Evolutionary conservation across 2,888 invertebrate genomes (phyloP).

Genomic region (Brachylomia viminalis): DNA sequence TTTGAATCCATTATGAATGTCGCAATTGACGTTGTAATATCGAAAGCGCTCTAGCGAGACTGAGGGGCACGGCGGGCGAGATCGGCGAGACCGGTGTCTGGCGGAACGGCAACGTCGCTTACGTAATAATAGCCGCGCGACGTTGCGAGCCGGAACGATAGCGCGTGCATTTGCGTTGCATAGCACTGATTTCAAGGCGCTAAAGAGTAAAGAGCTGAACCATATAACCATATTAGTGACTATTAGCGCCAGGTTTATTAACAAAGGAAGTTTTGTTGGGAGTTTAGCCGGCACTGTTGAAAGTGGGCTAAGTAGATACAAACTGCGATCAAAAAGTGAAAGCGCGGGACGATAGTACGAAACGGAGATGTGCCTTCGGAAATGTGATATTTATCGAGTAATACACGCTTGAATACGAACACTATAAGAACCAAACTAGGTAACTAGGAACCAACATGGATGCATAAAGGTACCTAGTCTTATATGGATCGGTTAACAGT

Average conservation of each 20-base stretch:
- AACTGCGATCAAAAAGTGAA: conserved; percentile 62
- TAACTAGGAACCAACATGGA: not conserved
- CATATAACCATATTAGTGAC: conserved; percentile 78
- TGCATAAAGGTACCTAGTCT: not conserved
- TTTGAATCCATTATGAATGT: conserved; percentile 81
- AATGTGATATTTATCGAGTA: conserved; percentile 41
- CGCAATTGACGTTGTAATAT: conserved; percentile 76
- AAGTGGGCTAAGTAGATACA: conserved; percentile 65
- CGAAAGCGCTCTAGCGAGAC: conserved; percentile 87
- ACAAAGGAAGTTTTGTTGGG: conserved; percentile 74
- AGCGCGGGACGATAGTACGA: conserved; percentile 45
- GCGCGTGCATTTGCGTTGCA: conserved; percentile 68
- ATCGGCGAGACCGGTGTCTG: conserved; percentile 84
- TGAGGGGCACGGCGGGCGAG: conserved; percentile 78
- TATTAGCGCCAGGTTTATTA: conserved; percentile 74
- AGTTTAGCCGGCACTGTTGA: conserved; percentile 48
- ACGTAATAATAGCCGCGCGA: conserved; percentile 68
- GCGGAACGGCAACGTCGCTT: conserved; percentile 83
- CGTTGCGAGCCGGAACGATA: conserved; percentile 72
- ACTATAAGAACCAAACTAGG: not conserved
- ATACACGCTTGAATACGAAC: conserved; percentile 26
- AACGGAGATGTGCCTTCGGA: conserved; percentile 37
- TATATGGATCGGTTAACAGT: conserved; percentile 15
- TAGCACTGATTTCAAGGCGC: conserved; percentile 75
- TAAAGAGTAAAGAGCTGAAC: conserved; percentile 76